phyloP scores from a whole-genome alignment of 1,140 invertebrate species.

The Polypedilum vanderplanki region DNA sequence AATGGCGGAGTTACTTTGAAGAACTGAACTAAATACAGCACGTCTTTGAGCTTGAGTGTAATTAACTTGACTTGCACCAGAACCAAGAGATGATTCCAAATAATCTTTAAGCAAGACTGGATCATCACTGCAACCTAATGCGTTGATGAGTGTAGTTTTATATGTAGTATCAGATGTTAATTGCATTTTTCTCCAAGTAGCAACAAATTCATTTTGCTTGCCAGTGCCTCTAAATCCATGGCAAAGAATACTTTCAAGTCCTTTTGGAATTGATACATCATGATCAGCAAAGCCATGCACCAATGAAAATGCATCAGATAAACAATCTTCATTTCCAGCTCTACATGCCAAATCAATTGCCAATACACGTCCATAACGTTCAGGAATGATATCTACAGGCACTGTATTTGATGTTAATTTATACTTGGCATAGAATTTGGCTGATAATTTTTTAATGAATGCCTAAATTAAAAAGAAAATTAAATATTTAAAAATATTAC shows the following conservation, averaged over 20 bases:
- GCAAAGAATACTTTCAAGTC: not conserved
- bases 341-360: not conserved
- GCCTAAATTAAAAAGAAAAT: not conserved
- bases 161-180: not conserved
- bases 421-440: not conserved
- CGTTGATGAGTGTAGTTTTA: not conserved
- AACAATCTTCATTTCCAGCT: not conserved
- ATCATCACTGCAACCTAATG: not conserved
- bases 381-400: not conserved
- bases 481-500: constrained; percentile 34
- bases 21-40: not conserved
- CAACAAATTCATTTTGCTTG: not conserved
- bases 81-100: not conserved
- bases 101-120: not conserved
- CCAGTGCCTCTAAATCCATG: not conserved
- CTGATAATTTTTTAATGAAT: not conserved
- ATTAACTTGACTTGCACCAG: not conserved
- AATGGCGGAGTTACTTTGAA: not conserved
- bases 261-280: not conserved
- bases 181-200: not conserved
- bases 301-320: not conserved
- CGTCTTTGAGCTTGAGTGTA: not conserved
- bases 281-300: not conserved
- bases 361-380: not conserved
- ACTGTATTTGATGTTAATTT: not conserved